Percentiles rank a stretch among this genome's conserved stretches.
Evolutionary conservation across 2,797 vertebrate species (phyloP).

Genomic region (Apogon talboti): DNA sequence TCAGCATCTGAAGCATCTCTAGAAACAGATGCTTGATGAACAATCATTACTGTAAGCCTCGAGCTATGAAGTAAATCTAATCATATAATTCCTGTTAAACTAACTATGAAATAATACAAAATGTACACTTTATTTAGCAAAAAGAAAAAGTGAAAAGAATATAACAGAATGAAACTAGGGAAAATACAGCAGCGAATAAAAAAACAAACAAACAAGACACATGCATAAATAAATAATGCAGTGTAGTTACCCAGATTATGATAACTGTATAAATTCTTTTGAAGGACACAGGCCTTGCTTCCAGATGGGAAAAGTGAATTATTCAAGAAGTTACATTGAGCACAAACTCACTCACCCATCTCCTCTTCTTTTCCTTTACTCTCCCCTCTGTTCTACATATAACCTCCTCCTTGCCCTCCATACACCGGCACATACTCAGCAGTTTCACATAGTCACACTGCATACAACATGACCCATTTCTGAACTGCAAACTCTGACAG

Average conservation of each 20-base stretch:
- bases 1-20: constrained; percentile 28
- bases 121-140: no score
- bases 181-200: constrained; percentile 18
- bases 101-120: background rate
- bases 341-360: constrained; percentile 64
- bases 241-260: constrained; percentile 22
- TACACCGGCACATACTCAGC: constrained; percentile 26
- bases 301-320: constrained; percentile 67
- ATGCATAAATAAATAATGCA: constrained; percentile 24
- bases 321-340: constrained; percentile 72
- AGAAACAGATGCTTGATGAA: constrained; percentile 16
- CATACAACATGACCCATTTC: constrained; percentile 31
- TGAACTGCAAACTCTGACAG: constrained; percentile 23
- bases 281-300: constrained; percentile 49
- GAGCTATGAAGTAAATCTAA: background rate
- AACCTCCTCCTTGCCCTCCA: constrained; percentile 37
- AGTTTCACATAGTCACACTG: constrained; percentile 33
- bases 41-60: background rate
- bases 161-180: no score
- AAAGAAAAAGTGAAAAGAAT: background rate
- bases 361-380: constrained; percentile 7
- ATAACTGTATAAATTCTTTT: constrained; percentile 49
- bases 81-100: background rate
- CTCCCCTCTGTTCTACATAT: constrained; percentile 19
- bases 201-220: constrained; percentile 15